Evolutionary conservation across 2,113 vertebrate genomes (phyloP).

Genomic region (Pituophis catenifer): DNA sequence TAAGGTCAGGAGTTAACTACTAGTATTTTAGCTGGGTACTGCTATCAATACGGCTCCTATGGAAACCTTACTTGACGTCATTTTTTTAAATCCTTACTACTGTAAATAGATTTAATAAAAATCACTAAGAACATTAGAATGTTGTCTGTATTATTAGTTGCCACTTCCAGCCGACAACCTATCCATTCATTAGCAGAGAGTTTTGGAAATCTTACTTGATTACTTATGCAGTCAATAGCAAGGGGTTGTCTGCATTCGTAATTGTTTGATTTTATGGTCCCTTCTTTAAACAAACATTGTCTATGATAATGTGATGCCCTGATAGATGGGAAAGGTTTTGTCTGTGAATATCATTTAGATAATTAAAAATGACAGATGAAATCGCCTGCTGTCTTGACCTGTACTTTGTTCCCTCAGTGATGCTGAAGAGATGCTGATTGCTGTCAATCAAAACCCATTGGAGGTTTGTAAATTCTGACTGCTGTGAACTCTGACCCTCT

Average conservation of each 20-base stretch:
- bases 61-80: slow-evolving; percentile 81
- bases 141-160: slow-evolving; percentile 88
- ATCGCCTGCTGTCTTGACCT: slow-evolving; percentile 92
- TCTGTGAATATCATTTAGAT: slow-evolving; percentile 99
- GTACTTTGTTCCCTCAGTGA: slow-evolving; percentile 93
- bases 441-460: slow-evolving; percentile 95
- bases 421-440: slow-evolving; percentile 93
- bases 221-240: slow-evolving; percentile 94
- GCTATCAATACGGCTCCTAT: slow-evolving; percentile 80
- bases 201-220: slow-evolving; percentile 84
- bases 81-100: slow-evolving; percentile 74
- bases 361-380: slow-evolving; percentile 99
- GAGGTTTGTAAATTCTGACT: slow-evolving; percentile 88
- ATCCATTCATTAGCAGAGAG: slow-evolving; percentile 91
- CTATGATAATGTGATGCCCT: slow-evolving; percentile 95
- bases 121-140: slow-evolving; percentile 83
- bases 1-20: slow-evolving; percentile 82
- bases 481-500: slow-evolving; percentile 90
- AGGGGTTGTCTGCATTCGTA: slow-evolving; percentile 93
- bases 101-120: slow-evolving; percentile 78
- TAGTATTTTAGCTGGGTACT: slow-evolving; percentile 75
- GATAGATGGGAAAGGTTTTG: slow-evolving; percentile 90
- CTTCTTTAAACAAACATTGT: slow-evolving; percentile 98
- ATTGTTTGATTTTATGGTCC: slow-evolving; percentile 97
- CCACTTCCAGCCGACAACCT: slow-evolving; percentile 81